Percentiles rank a stretch among this genome's conserved stretches.
phyloP scores from a whole-genome alignment of 2,888 invertebrate species.

The Notodonta dromedarius region DNA sequence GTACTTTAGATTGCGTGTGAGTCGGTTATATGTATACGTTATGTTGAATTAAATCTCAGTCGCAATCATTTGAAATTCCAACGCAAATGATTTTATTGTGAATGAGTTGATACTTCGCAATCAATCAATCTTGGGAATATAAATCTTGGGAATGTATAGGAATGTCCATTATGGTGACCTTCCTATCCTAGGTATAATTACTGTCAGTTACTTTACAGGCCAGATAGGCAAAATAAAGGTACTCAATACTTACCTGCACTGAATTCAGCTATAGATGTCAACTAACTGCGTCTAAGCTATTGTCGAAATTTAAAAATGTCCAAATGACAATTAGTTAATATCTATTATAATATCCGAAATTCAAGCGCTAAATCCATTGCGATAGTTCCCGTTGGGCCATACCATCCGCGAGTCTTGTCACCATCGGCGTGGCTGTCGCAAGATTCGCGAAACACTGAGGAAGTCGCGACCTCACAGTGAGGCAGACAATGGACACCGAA shows the following conservation, averaged over 20 bases:
- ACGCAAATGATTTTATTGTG: conserved; percentile 6
- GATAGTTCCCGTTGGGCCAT: conserved; percentile 31
- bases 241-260: too few relatives aligned
- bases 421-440: conserved; percentile 7
- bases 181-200: too few relatives aligned
- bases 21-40: conserved; percentile 11
- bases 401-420: conserved; percentile 10
- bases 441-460: conserved; percentile 16
- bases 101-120: background rate
- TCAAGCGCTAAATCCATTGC: conserved; percentile 27
- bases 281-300: background rate
- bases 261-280: background rate
- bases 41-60: conserved; percentile 19
- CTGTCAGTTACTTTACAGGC: too few relatives aligned
- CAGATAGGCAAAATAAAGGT: too few relatives aligned
- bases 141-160: too few relatives aligned
- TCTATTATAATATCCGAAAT: conserved; percentile 18
- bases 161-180: too few relatives aligned
- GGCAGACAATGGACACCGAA: conserved; percentile 35
- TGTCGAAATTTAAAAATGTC: background rate
- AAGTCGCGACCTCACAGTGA: conserved; percentile 31
- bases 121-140: too few relatives aligned
- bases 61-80: conserved; percentile 23
- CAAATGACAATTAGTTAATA: background rate
- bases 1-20: conserved; percentile 31